Base-by-base conservation (phyloP, 2,797 vertebrate species). In the Eurystomus glaucurus region DNA sequence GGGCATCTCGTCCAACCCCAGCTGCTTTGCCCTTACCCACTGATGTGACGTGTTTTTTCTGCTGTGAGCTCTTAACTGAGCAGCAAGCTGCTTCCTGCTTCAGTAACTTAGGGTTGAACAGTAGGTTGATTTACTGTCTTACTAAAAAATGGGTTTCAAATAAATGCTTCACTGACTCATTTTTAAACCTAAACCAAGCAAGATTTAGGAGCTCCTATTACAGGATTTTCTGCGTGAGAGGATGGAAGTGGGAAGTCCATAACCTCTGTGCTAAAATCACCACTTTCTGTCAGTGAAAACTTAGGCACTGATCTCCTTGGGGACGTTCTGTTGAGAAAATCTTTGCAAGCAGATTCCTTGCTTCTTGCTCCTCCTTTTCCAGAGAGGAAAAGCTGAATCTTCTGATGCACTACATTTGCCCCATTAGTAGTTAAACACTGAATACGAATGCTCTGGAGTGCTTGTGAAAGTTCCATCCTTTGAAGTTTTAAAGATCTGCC, bases 21-120 rank as follows among this genome's bases (percentile, higher is more conserved):
- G 26, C 39, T 76, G 0, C 35, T 82, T 79, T 35, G 16, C 19
- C 17, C 12, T 71, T 50, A 20, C 1, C 17, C 13, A 18, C 22
- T 1, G 8, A 23, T 14, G 29, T 22, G 52, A 26, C 0, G 0
- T 15, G 18, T 10, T 37, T 62, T 62, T 78, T 51, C 50, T 54
- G 16, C 19, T 39, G 21, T 48, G 64, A 55, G 18, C 77, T 80
- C 54, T 35, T 76, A 50, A 41, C 76, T 79, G 66, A 65, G 45
- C 54, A 79, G 37, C 35, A 48, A 22, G 28, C 16, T 64, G 37
- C 50, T 68, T 61, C 18, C 46, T 90, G 37, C 45, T 74, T 29
- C 23, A 61, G 31, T 76, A 58, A 61, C 9, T 79, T 50, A 2
- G 0, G 8, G 5, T 17, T 72, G 37, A 85, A 25, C 13, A 5